Evolutionary conservation across 2,113 vertebrate genomes (phyloP).

Genomic region (Melanotaenia duboulayi): DNA sequence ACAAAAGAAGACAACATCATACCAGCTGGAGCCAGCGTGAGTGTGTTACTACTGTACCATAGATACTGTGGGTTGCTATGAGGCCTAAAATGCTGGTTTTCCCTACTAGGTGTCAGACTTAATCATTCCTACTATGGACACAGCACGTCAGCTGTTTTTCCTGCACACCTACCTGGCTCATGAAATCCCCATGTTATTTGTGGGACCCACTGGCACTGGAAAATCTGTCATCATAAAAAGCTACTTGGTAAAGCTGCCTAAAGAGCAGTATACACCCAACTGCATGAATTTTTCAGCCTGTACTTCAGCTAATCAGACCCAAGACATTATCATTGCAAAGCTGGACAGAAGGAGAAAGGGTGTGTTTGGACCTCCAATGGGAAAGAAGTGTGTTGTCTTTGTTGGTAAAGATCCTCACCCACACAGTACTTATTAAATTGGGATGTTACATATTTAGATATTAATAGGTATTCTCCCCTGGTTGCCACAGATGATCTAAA

Average conservation of each 20-base stretch:
- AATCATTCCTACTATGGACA: slow-evolving; percentile 92
- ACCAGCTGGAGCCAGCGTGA: slow-evolving; percentile 83
- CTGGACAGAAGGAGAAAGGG: slow-evolving; percentile 90
- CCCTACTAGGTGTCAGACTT: slow-evolving; percentile 88
- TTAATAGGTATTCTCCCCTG: neutral
- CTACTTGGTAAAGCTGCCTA: slow-evolving; percentile 89
- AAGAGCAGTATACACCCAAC: slow-evolving; percentile 86
- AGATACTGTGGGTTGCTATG: neutral
- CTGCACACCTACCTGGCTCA: slow-evolving; percentile 87
- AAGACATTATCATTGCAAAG: slow-evolving; percentile 94
- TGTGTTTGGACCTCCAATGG: slow-evolving; percentile 88
- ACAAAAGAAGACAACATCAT: slow-evolving; percentile 85
- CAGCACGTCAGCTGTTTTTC: slow-evolving; percentile 91
- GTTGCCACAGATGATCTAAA: slow-evolving; percentile 89
- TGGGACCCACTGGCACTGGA: slow-evolving; percentile 95
- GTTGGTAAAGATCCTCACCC: slow-evolving; percentile 84
- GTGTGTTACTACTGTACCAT: slow-evolving; percentile 5
- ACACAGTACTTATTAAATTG: neutral
- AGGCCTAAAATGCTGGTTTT: slow-evolving; percentile 14
- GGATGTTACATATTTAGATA: neutral
- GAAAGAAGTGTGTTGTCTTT: slow-evolving; percentile 90
- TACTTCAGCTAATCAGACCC: slow-evolving; percentile 91
- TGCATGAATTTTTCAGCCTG: slow-evolving; percentile 93
- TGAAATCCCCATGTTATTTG: slow-evolving; percentile 86
- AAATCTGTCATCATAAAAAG: slow-evolving; percentile 92